A percentile compares a stretch with the other conserved stretches of the same genome.
phyloP scores from a whole-genome alignment of 2,888 invertebrate genomes.

The Caenorhabditis macrosperma region DNA sequence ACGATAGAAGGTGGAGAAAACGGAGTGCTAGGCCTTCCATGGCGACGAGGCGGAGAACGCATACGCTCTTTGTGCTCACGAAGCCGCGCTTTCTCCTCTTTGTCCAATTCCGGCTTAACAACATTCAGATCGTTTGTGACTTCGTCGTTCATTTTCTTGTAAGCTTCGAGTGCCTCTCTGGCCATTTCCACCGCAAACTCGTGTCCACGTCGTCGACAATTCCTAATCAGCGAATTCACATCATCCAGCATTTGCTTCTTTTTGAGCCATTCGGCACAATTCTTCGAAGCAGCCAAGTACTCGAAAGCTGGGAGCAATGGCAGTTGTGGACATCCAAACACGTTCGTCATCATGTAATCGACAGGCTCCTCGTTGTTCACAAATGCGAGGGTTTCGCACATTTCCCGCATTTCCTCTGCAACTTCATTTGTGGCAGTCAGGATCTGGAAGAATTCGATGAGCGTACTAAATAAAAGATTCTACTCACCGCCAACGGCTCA shows the following conservation, averaged over 20 bases:
- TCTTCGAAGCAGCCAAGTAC: not conserved
- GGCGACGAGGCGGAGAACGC: not conserved
- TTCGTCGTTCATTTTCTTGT: not conserved
- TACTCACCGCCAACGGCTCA: conserved; percentile 7
- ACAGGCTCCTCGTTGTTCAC: conserved; percentile 10
- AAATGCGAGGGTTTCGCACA: conserved; percentile 9
- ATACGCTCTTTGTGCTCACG: not conserved
- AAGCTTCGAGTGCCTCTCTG: not conserved
- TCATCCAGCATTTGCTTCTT: conserved; percentile 3
- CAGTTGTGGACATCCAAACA: not conserved
- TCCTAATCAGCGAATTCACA: not conserved
- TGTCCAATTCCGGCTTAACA: not conserved
- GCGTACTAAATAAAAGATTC: not conserved
- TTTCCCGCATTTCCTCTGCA: not conserved
- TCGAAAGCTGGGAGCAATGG: not conserved
- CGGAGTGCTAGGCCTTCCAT: no score
- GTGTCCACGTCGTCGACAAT: conserved; percentile 5
- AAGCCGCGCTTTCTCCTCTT: not conserved
- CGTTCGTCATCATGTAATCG: not conserved
- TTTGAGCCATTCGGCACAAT: not conserved
- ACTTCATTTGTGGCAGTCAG: not conserved
- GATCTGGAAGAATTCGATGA: conserved; percentile 3
- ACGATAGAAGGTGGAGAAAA: no score
- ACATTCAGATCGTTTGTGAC: not conserved
- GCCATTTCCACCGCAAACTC: not conserved